phyloP scores from a whole-genome alignment of 2,888 invertebrate genomes.

The Lithosia quadra region DNA sequence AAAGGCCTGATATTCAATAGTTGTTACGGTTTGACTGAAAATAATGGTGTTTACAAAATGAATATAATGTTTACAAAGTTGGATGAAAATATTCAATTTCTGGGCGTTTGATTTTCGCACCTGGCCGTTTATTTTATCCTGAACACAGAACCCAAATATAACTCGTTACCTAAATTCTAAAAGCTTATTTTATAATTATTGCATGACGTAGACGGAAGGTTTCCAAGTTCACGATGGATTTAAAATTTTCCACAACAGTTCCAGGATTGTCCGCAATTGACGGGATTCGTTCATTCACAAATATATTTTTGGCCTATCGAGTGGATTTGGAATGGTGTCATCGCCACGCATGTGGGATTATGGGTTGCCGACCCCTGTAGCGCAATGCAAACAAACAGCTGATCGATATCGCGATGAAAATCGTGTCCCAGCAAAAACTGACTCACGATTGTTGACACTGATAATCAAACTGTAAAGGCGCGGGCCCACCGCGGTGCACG shows the following conservation, averaged over 20 bases:
- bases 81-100: slow-evolving; percentile 26
- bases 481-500: no score
- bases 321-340: slow-evolving; percentile 72
- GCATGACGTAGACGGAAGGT: slow-evolving; percentile 54
- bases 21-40: background rate
- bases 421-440: slow-evolving; percentile 45
- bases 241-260: slow-evolving; percentile 79
- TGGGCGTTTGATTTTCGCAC: slow-evolving; percentile 31
- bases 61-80: slow-evolving; percentile 13
- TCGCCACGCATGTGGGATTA: slow-evolving; percentile 66
- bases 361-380: slow-evolving; percentile 76
- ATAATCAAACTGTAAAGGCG: slow-evolving; percentile 38
- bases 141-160: slow-evolving; percentile 27
- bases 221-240: slow-evolving; percentile 66
- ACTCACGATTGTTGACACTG: slow-evolving; percentile 45
- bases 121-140: slow-evolving; percentile 31
- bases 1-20: background rate
- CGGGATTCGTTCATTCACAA: slow-evolving; percentile 67
- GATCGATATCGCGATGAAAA: slow-evolving; percentile 71
- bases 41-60: background rate
- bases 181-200: slow-evolving; percentile 33
- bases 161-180: slow-evolving; percentile 30
- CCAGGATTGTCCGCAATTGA: slow-evolving; percentile 64
- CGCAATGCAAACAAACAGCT: slow-evolving; percentile 79
- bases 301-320: slow-evolving; percentile 75